Evolutionary conservation across 2,888 invertebrate species (phyloP).

Genomic region (Erebia palarica): DNA sequence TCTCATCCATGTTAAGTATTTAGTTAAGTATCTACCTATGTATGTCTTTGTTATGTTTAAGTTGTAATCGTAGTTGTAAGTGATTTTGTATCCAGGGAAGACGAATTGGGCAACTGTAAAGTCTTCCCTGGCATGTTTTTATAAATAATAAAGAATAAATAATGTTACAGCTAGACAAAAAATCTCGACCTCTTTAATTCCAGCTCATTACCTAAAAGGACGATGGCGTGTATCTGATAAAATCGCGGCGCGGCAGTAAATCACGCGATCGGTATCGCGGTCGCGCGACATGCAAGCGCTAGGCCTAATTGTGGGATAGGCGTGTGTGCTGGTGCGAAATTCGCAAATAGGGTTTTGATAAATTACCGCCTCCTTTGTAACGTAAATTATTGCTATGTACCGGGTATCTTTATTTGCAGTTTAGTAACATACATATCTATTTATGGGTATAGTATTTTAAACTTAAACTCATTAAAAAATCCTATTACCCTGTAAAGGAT

Average conservation of each 20-base stretch:
- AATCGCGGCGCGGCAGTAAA: constrained; percentile 55
- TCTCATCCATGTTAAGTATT: constrained; percentile 24
- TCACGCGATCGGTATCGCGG: constrained; percentile 67
- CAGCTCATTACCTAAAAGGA: constrained; percentile 64
- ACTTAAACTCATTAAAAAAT: no score
- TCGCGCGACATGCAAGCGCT: constrained; percentile 60
- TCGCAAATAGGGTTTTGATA: constrained; percentile 34
- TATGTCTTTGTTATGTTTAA: no score
- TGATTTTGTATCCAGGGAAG: no score
- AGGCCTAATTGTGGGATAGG: constrained; percentile 64
- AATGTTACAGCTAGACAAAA: constrained; percentile 33
- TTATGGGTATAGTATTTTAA: no score
- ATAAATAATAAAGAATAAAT: no score
- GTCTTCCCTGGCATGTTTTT: no score
- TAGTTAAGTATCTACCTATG: no score
- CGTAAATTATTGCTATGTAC: constrained; percentile 13
- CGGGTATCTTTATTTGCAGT: not conserved
- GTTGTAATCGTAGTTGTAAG: no score
- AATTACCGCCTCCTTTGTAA: constrained; percentile 28
- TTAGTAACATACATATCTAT: no score
- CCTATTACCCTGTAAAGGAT: no score
- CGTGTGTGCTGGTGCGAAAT: constrained; percentile 29
- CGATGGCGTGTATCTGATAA: constrained; percentile 43
- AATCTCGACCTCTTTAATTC: constrained; percentile 39
- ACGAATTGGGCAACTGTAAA: no score